Conservation (phyloP, 2,888 invertebrate genomes). For the Punctoribates punctum region DNA sequence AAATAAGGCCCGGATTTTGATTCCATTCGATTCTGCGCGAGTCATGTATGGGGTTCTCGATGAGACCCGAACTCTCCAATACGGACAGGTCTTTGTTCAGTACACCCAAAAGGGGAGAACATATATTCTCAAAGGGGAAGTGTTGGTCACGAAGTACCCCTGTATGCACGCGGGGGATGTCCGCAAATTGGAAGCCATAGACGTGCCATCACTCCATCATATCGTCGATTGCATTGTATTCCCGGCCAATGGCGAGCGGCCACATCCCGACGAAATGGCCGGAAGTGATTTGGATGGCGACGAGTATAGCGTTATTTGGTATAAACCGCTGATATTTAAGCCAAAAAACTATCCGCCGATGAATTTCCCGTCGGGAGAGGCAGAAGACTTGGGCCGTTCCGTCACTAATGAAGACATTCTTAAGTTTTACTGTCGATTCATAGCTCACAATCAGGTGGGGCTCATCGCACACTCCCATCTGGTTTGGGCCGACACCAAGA, state of each 20-base stretch:
- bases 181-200: conserved; percentile 49
- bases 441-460: conserved; percentile 52
- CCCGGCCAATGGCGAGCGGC: conserved; percentile 52
- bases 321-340: conserved; percentile 15
- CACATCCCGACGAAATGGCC: conserved; percentile 54
- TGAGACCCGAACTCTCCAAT: conserved; percentile 51
- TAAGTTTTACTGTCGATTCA: conserved; percentile 52
- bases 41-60: conserved; percentile 53
- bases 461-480: conserved; percentile 52
- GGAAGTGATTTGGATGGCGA: conserved; percentile 55
- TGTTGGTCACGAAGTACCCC: conserved; percentile 54
- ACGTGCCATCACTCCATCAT: conserved; percentile 48
- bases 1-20: conserved; percentile 44
- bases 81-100: conserved; percentile 51
- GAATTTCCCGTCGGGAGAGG: conserved; percentile 31
- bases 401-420: conserved; percentile 50
- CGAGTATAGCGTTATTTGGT: conserved; percentile 53
- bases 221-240: conserved; percentile 53
- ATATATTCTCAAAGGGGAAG: conserved; percentile 48
- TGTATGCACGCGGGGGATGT: conserved; percentile 53
- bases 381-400: conserved; percentile 7
- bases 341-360: conserved; percentile 28
- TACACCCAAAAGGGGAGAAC: conserved; percentile 45
- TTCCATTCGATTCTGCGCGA: conserved; percentile 50
- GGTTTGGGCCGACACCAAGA: conserved; percentile 49